phyloP scores from a whole-genome alignment of 2,113 vertebrate genomes.

The Octodon degus region DNA sequence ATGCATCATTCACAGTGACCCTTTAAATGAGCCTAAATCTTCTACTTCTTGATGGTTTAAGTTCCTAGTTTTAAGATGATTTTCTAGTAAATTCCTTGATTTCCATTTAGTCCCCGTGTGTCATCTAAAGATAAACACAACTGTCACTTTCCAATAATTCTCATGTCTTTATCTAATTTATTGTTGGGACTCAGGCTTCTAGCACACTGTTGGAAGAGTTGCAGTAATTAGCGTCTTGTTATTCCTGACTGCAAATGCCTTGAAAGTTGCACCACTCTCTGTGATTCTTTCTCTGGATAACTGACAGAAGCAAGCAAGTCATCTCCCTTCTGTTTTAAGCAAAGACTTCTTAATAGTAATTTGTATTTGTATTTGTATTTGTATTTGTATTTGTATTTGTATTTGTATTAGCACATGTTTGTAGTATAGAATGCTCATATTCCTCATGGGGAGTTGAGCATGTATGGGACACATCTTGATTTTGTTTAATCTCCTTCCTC shows the following conservation, averaged over 20 bases:
- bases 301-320: too few relatives aligned
- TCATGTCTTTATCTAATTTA: not conserved
- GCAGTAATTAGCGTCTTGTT: not conserved
- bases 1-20: not conserved
- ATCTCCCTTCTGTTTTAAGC: not conserved
- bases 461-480: not conserved
- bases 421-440: not conserved
- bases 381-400: not conserved
- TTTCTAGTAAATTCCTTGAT: not conserved
- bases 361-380: not conserved
- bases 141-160: not conserved
- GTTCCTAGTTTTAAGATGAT: not conserved
- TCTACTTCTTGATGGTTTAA: not conserved
- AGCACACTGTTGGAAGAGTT: not conserved
- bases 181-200: not conserved
- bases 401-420: not conserved
- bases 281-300: not conserved
- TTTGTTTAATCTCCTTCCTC: not conserved
- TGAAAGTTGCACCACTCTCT: not conserved
- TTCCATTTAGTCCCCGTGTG: not conserved
- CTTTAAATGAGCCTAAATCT: not conserved
- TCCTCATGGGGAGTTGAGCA: not conserved
- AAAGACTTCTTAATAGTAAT: not conserved
- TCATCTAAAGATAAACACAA: not conserved
- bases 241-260: not conserved